These are phyloP conservation scores for Dicrostonyx torquatus DNA, from an alignment of 2,797 vertebrate genomes.

Conservation along the genomic window DNA sequence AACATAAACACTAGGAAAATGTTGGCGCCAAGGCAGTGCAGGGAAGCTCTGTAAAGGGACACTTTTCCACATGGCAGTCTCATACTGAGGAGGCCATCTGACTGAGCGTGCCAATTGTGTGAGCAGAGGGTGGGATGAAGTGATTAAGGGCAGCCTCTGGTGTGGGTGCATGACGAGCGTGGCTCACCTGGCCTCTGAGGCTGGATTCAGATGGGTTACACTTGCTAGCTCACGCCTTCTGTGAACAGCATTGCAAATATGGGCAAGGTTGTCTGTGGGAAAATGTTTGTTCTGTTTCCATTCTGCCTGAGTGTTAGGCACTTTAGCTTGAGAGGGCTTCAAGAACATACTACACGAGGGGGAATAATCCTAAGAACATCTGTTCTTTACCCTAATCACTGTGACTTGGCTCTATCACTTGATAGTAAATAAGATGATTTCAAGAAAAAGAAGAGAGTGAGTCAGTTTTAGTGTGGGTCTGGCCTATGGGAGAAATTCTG, in stretches of 20 bases:
- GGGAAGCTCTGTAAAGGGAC: conserved; percentile 67
- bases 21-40: conserved; percentile 38
- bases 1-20: conserved; percentile 71
- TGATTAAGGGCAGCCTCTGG: neutral
- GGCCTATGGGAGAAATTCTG: neutral
- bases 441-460: conserved; percentile 62
- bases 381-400: conserved; percentile 63
- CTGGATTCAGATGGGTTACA: neutral
- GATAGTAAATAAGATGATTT: conserved; percentile 73
- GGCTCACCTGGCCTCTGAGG: conserved; percentile 51
- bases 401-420: conserved; percentile 63
- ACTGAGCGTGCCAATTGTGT: conserved; percentile 23
- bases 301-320: conserved; percentile 47
- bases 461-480: conserved; percentile 33
- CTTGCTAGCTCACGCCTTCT: conserved; percentile 10
- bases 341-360: conserved; percentile 43
- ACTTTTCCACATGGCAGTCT: conserved; percentile 57
- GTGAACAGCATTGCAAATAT: conserved; percentile 37
- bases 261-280: conserved; percentile 28
- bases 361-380: conserved; percentile 70
- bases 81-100: conserved; percentile 69
- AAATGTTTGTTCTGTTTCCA: conserved; percentile 52
- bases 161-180: neutral
- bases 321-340: conserved; percentile 56
- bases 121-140: conserved; percentile 35